phyloP scores from a whole-genome alignment of 2,113 vertebrate genomes.

The Podarcis muralis region DNA sequence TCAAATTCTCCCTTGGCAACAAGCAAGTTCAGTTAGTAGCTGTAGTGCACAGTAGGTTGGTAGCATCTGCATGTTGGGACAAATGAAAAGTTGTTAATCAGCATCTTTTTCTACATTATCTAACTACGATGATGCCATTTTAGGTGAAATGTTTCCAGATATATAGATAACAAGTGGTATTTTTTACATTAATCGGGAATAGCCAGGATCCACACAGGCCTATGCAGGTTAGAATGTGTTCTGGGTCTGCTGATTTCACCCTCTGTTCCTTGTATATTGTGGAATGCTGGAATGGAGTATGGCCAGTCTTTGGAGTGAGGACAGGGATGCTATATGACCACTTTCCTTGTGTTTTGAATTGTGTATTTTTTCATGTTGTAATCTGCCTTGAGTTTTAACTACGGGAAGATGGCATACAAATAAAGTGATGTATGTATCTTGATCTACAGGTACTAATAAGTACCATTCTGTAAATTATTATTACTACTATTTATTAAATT shows the following conservation, averaged over 20 bases:
- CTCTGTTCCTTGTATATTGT: background rate
- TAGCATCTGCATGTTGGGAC: fast-evolving
- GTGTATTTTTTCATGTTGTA: too few relatives aligned
- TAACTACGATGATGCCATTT: background rate
- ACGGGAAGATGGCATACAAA: too few relatives aligned
- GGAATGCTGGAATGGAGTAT: background rate
- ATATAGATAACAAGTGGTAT: background rate
- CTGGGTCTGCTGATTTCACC: background rate
- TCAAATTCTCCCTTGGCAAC: background rate
- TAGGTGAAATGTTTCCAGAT: background rate
- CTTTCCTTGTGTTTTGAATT: too few relatives aligned
- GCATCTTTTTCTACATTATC: background rate
- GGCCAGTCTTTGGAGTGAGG: background rate
- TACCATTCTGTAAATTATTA: too few relatives aligned
- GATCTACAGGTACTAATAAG: too few relatives aligned
- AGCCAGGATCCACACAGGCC: background rate
- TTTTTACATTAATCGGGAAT: background rate
- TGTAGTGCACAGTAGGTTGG: background rate
- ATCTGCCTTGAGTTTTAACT: too few relatives aligned
- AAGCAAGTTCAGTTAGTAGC: background rate
- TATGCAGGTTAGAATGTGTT: background rate
- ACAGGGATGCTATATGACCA: background rate
- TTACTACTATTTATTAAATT: too few relatives aligned
- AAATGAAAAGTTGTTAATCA: background rate
- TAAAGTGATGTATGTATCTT: too few relatives aligned